Conservation (phyloP, 2,113 vertebrate genomes). For the Nerophis lumbriciformis region DNA sequence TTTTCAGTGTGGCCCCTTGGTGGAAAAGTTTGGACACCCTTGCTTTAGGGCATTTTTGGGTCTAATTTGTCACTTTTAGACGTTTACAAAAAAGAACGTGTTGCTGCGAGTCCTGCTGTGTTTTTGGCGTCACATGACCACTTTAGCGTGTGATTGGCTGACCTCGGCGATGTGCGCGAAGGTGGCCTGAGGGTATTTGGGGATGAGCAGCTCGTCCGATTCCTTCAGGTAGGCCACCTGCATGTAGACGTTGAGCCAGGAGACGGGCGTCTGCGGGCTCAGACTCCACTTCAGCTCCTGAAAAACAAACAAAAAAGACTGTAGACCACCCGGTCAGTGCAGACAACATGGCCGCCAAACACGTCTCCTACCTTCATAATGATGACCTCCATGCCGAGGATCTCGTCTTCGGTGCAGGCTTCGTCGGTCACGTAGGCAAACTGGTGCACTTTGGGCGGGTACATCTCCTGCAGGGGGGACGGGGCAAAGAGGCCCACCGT, state of each 20-base stretch:
- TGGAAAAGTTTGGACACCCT: too few species aligned
- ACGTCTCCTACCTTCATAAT: constrained; percentile 85
- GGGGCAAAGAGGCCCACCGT: background rate
- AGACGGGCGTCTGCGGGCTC: constrained; percentile 86
- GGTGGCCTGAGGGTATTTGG: constrained; percentile 85
- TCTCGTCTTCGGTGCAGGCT: constrained; percentile 91
- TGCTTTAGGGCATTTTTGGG: too few species aligned
- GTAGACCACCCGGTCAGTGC: background rate
- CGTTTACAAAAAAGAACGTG: too few species aligned
- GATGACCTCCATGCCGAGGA: constrained; percentile 90
- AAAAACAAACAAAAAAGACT: background rate
- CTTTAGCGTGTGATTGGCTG: background rate
- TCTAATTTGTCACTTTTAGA: too few species aligned
- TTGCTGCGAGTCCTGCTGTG: too few species aligned
- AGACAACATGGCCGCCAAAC: background rate
- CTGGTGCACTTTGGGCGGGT: constrained; percentile 92
- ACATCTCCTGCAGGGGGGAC: constrained; percentile 82
- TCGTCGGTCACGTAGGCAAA: constrained; percentile 97
- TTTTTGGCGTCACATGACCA: too few species aligned
- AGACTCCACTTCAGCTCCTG: constrained; percentile 93
- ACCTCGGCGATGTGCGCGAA: constrained; percentile 93
- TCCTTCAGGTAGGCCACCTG: constrained; percentile 88
- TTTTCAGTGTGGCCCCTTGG: too few species aligned
- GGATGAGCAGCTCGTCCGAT: constrained; percentile 76
- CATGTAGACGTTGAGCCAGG: constrained; percentile 97